These are phyloP conservation scores for Montipora capricornis DNA, from an alignment of 64 coral and sea anemone genomes.

Conservation along the genomic window DNA sequence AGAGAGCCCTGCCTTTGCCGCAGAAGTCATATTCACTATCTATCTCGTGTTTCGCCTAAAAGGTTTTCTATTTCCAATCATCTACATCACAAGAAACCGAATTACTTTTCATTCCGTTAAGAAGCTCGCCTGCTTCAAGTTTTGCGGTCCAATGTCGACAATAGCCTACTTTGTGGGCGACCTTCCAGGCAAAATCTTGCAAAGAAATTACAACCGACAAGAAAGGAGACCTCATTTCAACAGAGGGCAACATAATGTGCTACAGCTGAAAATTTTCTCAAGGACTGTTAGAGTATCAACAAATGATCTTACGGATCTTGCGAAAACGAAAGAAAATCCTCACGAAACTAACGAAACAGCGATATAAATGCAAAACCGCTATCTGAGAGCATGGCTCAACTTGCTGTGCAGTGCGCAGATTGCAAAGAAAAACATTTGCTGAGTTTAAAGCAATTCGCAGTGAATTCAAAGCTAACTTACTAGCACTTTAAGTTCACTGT, in stretches of 20 bases:
- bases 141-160: neutral
- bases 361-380: too few species aligned
- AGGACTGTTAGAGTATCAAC: too few species aligned
- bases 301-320: too few species aligned
- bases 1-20: slow-evolving; percentile 5
- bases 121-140: slow-evolving; percentile 8
- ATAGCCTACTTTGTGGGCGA: neutral
- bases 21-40: slow-evolving; percentile 27
- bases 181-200: too few species aligned
- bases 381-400: too few species aligned
- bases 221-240: neutral
- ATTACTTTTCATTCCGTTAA: slow-evolving; percentile 13
- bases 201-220: neutral
- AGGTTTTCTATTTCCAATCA: slow-evolving; percentile 74
- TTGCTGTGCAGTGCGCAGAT: too few species aligned
- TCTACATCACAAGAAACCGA: slow-evolving; percentile 85
- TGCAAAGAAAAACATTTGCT: too few species aligned
- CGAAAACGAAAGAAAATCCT: too few species aligned
- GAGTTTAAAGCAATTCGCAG: too few species aligned
- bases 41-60: slow-evolving; percentile 67
- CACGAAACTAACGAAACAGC: too few species aligned
- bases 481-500: too few species aligned
- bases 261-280: neutral
- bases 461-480: too few species aligned
- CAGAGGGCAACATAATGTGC: neutral